Base-by-base conservation (phyloP, 2,113 vertebrate genomes). In the Setophaga coronata region DNA sequence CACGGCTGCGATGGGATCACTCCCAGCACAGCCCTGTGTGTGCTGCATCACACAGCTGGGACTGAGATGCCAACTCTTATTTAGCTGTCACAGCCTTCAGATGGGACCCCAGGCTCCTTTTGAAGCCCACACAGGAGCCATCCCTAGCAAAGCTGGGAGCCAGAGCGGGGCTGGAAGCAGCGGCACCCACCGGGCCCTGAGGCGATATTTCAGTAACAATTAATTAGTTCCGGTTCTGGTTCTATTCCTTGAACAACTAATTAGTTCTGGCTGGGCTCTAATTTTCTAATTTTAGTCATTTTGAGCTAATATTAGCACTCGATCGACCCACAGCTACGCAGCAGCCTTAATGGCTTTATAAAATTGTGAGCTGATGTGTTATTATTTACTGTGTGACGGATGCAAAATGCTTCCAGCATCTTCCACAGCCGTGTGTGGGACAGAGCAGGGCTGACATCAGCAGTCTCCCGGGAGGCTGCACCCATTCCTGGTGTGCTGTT, bases 211-310 rank as follows among this genome's bases (percentile, higher is more conserved):
- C 93, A 70, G 72, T 26, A 62, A 61, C 94, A 95, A 93, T 97
- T 96, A 93, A 97, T 95, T 94, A 92, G 95, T 96, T 95, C 95
- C 64, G 47, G 91, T 95, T 95, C 96, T 95, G 94, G 83, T 95
- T 95, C 93, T 83, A 70, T 83, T 95, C 86, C 92, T 93, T 80
- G 72, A 95, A 86, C 89, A 62, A 45, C 89, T 92, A 90, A 95
- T 97, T 97, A 93, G 83, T 89, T 89, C 89, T 90, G 94, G 91
- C 93, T 95, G 6, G 24, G 72, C 47, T 84, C 81, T 91, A 70
- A 78, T 94, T 92, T 94, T 91, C 96, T 95, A 96, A 95, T 95
- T 95, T 97, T 95, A 97, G 93, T 70, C 29, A 10, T 78, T 87
- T 87, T 9, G 71, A 77, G 86, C 93, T 95, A 97, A 95, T 89